These are phyloP conservation scores for Sylvia atricapilla DNA, from an alignment of 2,113 vertebrate genomes.

Conservation along the genomic window DNA sequence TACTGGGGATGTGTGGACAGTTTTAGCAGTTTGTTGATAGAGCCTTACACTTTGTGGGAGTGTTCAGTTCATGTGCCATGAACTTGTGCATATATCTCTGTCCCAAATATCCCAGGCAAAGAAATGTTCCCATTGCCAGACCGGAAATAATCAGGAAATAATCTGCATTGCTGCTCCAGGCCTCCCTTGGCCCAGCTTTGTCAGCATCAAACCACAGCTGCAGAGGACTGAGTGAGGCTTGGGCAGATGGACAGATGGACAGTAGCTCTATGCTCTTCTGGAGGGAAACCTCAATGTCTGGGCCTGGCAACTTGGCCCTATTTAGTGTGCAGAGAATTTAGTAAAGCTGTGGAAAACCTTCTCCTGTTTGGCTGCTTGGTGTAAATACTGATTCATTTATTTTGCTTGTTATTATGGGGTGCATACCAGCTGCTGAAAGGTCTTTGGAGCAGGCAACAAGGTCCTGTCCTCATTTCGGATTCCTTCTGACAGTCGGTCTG, in stretches of 20 bases:
- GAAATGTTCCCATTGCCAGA: not conserved
- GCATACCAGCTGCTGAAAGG: not conserved
- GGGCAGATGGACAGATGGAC: not conserved
- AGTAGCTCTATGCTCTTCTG: not conserved
- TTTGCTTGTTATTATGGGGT: not conserved
- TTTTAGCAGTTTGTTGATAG: not conserved
- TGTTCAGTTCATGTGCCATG: not conserved
- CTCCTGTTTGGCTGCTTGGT: not conserved
- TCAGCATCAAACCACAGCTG: not conserved
- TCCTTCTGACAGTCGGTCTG: not conserved
- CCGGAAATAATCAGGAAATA: not conserved
- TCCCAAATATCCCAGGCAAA: not conserved
- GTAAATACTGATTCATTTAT: not conserved
- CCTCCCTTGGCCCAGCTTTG: not conserved
- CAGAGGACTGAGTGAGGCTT: not conserved
- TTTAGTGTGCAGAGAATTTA: not conserved
- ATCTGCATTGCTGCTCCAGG: not conserved
- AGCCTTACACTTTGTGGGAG: not conserved
- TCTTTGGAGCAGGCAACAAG: not conserved
- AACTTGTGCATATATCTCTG: not conserved
- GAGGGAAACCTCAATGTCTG: not conserved
- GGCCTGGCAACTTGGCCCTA: not conserved
- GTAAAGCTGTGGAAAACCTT: not conserved
- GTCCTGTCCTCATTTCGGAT: not conserved
- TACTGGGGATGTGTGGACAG: not conserved